These are phyloP conservation scores for Petromus typicus DNA, from an alignment of 2,113 vertebrate species.

Conservation along the genomic window DNA sequence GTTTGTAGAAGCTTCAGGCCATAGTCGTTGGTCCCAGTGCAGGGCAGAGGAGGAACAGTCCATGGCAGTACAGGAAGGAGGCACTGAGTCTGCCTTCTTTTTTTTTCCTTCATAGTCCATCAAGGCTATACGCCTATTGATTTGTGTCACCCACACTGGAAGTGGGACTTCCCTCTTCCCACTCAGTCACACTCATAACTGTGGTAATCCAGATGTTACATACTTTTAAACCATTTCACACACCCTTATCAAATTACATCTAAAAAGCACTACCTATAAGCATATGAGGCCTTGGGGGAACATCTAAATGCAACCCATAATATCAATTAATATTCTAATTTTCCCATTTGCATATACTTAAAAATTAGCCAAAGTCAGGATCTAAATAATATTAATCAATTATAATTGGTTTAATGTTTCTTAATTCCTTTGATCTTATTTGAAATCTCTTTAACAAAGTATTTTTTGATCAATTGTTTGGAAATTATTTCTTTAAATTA, in stretches of 20 bases:
- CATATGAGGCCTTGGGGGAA: background rate
- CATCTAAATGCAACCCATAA: background rate
- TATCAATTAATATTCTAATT: background rate
- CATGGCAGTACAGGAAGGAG: background rate
- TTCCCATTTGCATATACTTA: background rate
- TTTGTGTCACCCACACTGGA: background rate
- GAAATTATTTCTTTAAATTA: background rate
- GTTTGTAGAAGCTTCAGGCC: background rate
- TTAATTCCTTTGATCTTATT: background rate
- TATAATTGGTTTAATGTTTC: background rate
- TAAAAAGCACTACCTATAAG: background rate
- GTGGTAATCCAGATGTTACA: background rate
- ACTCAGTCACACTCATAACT: background rate
- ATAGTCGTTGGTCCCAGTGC: background rate
- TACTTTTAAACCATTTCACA: background rate
- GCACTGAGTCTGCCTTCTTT: background rate
- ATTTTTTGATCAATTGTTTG: background rate
- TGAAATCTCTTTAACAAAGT: background rate
- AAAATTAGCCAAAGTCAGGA: slow-evolving; percentile 5
- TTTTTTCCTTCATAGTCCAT: background rate
- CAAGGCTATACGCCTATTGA: background rate
- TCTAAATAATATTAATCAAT: slow-evolving; percentile 6
- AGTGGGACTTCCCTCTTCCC: background rate
- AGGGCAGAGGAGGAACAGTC: background rate
- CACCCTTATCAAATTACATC: background rate